These are phyloP conservation scores for Parazoanthus darwini DNA, from an alignment of 92 coral and sea anemone species.

Conservation along the genomic window DNA sequence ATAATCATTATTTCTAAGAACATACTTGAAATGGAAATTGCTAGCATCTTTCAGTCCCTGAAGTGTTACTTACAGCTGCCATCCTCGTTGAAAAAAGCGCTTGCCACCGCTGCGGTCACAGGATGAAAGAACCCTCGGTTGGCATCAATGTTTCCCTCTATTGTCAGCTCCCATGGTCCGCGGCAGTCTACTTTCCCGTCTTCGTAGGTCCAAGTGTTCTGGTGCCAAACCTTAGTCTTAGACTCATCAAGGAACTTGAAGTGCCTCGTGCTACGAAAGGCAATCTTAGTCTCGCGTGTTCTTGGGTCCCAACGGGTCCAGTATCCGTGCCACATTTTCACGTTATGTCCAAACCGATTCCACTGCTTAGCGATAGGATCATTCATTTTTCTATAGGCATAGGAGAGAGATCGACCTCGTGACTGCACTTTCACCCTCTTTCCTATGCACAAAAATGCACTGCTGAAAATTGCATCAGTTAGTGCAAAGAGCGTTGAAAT, in stretches of 20 bases:
- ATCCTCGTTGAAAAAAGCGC: slow-evolving; percentile 6
- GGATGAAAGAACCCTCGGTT: slow-evolving; percentile 22
- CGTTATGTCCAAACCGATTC: slow-evolving; percentile 1
- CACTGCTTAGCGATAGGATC: background rate
- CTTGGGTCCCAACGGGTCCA: slow-evolving; percentile 30
- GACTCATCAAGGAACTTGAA: slow-evolving; percentile 15
- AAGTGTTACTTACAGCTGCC: slow-evolving; percentile 18
- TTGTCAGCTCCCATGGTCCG: slow-evolving; percentile 21
- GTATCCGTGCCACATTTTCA: slow-evolving; percentile 12
- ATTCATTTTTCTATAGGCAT: background rate
- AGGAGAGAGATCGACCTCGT: background rate
- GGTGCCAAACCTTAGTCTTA: slow-evolving; percentile 22
- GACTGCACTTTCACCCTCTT: background rate
- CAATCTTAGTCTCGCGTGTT: background rate
- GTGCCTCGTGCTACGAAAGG: slow-evolving; percentile 6
- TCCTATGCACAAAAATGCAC: background rate
- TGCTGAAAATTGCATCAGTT: slow-evolving; percentile 16
- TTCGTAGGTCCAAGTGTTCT: slow-evolving; percentile 14
- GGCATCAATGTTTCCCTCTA: background rate
- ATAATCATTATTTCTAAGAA: too few species aligned
- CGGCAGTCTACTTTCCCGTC: slow-evolving; percentile 5
- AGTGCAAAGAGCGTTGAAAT: background rate
- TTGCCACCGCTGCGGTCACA: background rate
- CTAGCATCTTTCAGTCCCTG: background rate
- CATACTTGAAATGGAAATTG: too few species aligned